A percentile compares a stretch with the other conserved stretches of the same genome.
These are phyloP conservation scores for Parotia lawesii DNA, from an alignment of 2,113 vertebrate genomes.

Conservation along the genomic window DNA sequence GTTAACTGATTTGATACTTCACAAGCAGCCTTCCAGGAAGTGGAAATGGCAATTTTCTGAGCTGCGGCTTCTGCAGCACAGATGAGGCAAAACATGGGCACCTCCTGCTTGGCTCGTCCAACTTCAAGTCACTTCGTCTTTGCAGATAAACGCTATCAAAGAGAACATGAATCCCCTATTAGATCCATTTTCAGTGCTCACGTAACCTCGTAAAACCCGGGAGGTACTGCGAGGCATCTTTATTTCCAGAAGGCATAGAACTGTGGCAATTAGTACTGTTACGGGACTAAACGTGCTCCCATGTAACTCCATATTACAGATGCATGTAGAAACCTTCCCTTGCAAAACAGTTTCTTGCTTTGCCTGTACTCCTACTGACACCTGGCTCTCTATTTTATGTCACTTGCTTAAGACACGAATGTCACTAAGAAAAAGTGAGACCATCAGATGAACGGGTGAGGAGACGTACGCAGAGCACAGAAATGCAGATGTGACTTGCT, in stretches of 20 bases:
- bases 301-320: not conserved
- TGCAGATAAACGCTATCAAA: not conserved
- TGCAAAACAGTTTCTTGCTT: not conserved
- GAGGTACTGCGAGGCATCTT: not conserved
- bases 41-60: not conserved
- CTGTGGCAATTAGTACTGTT: not conserved
- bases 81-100: fast-evolving
- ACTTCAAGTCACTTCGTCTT: not conserved
- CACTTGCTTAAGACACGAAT: not conserved
- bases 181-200: not conserved
- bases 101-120: not conserved
- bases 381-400: not conserved
- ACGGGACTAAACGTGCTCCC: not conserved
- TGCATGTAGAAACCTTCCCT: not conserved
- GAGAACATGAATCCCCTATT: not conserved
- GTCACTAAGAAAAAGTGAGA: not conserved
- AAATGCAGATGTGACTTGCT: not conserved
- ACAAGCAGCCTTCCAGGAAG: not conserved
- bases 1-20: not conserved
- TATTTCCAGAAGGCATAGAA: not conserved
- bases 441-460: not conserved
- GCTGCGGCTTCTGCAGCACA: not conserved
- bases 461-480: not conserved
- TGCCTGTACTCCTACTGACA: not conserved
- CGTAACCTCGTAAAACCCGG: not conserved